Evolutionary conservation across 2,888 invertebrate genomes (phyloP), one percentile per base, ranked within the genome.

Genomic region (Phorcus lineatus): DNA sequence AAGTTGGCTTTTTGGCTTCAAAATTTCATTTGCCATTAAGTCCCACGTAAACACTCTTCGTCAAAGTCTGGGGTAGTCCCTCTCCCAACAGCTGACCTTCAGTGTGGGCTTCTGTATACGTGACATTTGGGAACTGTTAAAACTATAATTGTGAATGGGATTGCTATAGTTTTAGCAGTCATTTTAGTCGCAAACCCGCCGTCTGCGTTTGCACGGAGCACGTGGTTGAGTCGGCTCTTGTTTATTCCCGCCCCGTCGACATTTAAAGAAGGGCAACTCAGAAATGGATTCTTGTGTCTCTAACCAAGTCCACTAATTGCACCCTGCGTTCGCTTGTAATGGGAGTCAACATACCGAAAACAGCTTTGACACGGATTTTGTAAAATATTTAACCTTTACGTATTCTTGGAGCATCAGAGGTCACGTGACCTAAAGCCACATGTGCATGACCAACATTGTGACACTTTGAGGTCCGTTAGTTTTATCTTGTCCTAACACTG

Each of bases 1-100:
- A 47, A 47, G 47, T 70, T 31, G 78, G 67, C 66, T 78, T 78
- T 66, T 53, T 78, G 78, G 70, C 78, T 78, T 78, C 67, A 70
- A 78, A 78, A 78, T 70, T 78, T 78, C 78, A 78, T 78, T 78
- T 78, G 53, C 54, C 55, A 77, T 47, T 62, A 62, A 77, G 36
- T 77, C 62, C 57, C 36, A 16, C 22, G 62, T 57, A 62, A 77
- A 62, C 47, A 57, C n/a, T 40, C 74, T 74, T 22, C 40, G 17
- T 47, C 17, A 47, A 53, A 40, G 62, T 57, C 62, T 54, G 11
- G 19, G 57, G 47, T 57, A 16, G 54, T 31, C 19, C 36, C 57
- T 19, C 40, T 28, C 31, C 31, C 28, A 28, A 19, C 57, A 62
- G 40, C 24, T 52, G 24, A 52, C 52, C 52, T 74, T 74, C 66